Evolutionary conservation across 2,113 vertebrate genomes (phyloP), one percentile per base, ranked within the genome.

Genomic region (Notarius quadriscutis): DNA sequence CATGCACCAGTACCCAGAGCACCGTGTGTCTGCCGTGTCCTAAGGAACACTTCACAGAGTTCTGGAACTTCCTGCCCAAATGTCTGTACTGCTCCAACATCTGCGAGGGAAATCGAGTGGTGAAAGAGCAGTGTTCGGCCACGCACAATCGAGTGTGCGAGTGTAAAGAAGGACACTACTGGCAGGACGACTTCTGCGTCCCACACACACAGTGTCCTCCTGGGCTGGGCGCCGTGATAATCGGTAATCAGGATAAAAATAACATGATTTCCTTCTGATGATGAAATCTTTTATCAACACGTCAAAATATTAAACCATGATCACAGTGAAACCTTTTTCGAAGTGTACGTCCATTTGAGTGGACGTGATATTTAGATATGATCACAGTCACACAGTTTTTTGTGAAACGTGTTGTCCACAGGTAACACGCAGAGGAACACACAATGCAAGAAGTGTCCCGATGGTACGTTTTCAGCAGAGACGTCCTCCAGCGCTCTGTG

Each of bases 31-130:
- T 0, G 0, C 14, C 79, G 0, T 96, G 95, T 84, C 84, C 63
- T 1, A 0, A 0, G 0, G 2, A 82, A 0, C 93, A 95, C 65
- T 96, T 84, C 90, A 96, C 95, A 0, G 85, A 93, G 88, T 79
- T 91, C 83, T 95, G 92, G 93, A 94, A 95, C 91, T 95, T 94
- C 91, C 65, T 95, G 86, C 74, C 90, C 5, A 91, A 83, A 65
- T 95, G 95, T 81, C 92, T 95, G 63, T 95, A 95, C 91, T 95
- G 95, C 91, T 90, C 8, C 20, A 91, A 85, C 34, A 87, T 94
- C 87, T 95, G 95, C 88, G 57, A 5, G 0, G 88, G 57, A 0
- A 92, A 92, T 84, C 88, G 91, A 86, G 87, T 91, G 15, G 92
- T 94, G 80, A 91, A 94, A 83, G 60, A 12, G 1, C 91, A 95